Evolutionary conservation across 2,797 vertebrate genomes (phyloP), one percentile per base, ranked within the genome.

Genomic region (Morus bassanus): DNA sequence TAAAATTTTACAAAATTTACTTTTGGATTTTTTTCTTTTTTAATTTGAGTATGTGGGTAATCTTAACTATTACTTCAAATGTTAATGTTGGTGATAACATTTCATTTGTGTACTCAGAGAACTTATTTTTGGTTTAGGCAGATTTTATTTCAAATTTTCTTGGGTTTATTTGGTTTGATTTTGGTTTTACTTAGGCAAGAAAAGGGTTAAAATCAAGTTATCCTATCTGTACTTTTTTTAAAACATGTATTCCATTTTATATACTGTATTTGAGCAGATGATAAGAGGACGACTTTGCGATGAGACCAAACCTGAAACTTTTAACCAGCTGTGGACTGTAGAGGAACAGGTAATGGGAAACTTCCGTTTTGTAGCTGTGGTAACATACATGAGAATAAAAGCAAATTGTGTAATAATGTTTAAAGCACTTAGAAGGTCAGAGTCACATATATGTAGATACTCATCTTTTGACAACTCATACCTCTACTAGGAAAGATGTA

Each of bases 301-400:
- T 96, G 98, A 99, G 98, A 99, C 98, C 98, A 99, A 99, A 98
- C 98, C 99, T 25, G 99, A 99, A 98, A 99, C 99, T 24, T 99
- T 99, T 96, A 99, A 99, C 98, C 99, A 99, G 96, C 98, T 99
- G 95, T 99, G 99, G 99, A 99, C 99, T 84, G 98, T 99, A 93
- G 99, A 99, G 95, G 99, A 99, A 89, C 99, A 99, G 99, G 99
- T 99, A 98, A 96, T 46, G 27, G 30, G n/a, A 81, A 91, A 50
- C 24, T 74, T 82, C 23, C 12, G 22, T 88, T 89, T 50, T 87
- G 35, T 84, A 81, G 50, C 73, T 46, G 7, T 81, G 78, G 13
- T 78, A 86, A 35, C 25, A 19, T 63, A 75, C 1, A 1, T 68
- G 23, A 76, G 48, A 85, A 69, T 75, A 73, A 93, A 93, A 73